Base-by-base conservation (phyloP, 2,113 vertebrate species). In the Taurulus bubalis region DNA sequence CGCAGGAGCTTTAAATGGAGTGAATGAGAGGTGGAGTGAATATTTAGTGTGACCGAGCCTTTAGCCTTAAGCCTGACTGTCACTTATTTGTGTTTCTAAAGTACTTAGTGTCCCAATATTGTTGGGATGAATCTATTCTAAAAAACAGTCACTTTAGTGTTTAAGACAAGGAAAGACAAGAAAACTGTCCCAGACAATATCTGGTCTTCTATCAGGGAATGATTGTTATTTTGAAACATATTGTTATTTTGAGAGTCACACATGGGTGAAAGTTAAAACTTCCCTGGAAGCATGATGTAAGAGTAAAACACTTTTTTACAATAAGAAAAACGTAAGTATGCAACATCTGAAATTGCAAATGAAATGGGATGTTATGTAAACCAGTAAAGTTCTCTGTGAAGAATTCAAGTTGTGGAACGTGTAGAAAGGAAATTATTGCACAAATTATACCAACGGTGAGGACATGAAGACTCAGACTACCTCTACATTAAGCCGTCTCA, bases 21-120 rank as follows among this genome's bases (percentile, higher is more conserved):
- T 34, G 73, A 56, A 30, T 30, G 34, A 65, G 62, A 65, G 45
- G 45, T 14, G 32, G 60, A 66, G 62, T 55, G 73, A 75, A 42
- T 53, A 34, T 62, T 34, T 20, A 73, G 22, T 7, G 71, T 3
- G 24, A 42, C 16, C 0, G n/a, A 75, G 60, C 28, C 28, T 5
- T 26, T 4, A 2, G 42, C 16, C 68, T 26, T 9, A 34, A 11
- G 30, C 36, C 69, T 40, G 69, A 38, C 32, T 26, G 8, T 28
- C 15, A 26, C 15, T 24, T 30, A 16, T 11, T 47, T 69, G 14
- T 47, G 26, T 18, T 30, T 32, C 4, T 11, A 8, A 40, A 26
- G 26, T 18, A 26, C 14, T 18, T 71, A 68, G 51, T 32, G 9
- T 30, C 9, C 63, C 60, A 38, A 15, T 40, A 40, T 64, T 40